Conservation (phyloP, 2,113 vertebrate species). For the Apodemus speciosus region DNA sequence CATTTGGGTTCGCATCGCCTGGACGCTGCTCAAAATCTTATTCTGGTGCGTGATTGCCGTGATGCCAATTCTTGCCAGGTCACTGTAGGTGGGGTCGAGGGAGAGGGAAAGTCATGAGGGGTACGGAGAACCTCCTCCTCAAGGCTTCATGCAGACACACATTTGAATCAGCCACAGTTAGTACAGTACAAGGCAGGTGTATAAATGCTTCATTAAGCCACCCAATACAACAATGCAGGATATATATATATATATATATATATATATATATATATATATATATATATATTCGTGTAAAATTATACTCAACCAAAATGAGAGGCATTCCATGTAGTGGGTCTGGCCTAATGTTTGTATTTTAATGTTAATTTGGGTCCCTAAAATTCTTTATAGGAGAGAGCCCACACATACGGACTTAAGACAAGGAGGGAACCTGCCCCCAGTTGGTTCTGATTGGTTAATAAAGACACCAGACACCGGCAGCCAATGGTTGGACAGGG, state of each 20-base stretch:
- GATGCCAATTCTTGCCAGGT: conserved; percentile 95
- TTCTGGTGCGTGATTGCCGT: conserved; percentile 92
- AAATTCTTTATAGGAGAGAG: too few relatives aligned
- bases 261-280: too few relatives aligned
- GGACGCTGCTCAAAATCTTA: conserved; percentile 95
- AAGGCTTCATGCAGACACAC: conserved; percentile 64
- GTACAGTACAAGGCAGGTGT: conserved; percentile 81
- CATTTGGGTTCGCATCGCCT: conserved; percentile 96
- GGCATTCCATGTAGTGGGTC: conserved; percentile 76
- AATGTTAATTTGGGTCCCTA: too few relatives aligned
- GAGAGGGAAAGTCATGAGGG: background rate
- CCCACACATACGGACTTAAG: too few relatives aligned
- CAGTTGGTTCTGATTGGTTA: too few relatives aligned
- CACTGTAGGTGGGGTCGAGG: conserved; percentile 84
- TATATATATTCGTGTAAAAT: conserved; percentile 66
- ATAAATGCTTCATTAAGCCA: conserved; percentile 82
- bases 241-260: background rate
- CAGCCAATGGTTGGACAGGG: too few relatives aligned
- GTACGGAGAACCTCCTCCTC: conserved; percentile 32
- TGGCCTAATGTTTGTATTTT: too few relatives aligned
- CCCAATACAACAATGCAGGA: conserved; percentile 66
- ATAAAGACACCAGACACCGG: too few relatives aligned
- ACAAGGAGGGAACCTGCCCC: too few relatives aligned
- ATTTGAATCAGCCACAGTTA: conserved; percentile 71
- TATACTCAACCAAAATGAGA: conserved; percentile 83